Percentiles rank a stretch among this genome's conserved stretches.
Evolutionary conservation across 2,797 vertebrate genomes (phyloP).

Genomic region (Dendrocincla tyrannina): DNA sequence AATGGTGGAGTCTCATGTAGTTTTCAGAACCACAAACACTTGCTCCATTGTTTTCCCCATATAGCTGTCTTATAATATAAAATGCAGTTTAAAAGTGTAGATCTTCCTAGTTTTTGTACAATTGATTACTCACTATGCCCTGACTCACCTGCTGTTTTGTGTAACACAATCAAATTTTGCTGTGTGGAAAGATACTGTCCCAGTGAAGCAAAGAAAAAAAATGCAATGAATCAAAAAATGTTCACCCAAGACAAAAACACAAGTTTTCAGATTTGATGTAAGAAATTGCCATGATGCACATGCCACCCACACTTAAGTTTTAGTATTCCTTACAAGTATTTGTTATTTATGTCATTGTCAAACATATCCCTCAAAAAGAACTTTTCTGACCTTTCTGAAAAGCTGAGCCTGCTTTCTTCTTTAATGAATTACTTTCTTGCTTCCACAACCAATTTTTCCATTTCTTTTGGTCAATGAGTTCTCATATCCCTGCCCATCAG

Average conservation of each 20-base stretch:
- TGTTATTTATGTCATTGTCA: neutral
- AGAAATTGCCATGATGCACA: neutral
- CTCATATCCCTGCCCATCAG: neutral
- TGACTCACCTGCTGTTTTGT: neutral
- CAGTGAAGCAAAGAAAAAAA: neutral
- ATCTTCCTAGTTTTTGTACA: neutral
- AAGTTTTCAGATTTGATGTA: neutral
- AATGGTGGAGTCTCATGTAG: neutral
- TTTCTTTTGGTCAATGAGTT: neutral
- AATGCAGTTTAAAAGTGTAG: neutral
- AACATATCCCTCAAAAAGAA: neutral
- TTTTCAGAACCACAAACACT: neutral
- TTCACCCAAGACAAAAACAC: neutral
- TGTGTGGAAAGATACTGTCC: neutral
- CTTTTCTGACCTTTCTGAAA: neutral
- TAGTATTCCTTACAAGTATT: neutral
- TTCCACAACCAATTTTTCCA: neutral
- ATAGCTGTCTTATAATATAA: neutral
- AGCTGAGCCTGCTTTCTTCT: neutral
- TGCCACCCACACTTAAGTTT: neutral
- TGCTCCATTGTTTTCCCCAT: neutral
- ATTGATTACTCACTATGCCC: neutral
- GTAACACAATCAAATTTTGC: neutral
- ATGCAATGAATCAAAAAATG: neutral
- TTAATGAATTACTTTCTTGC: neutral